Evolutionary conservation across 1,140 invertebrate species (phyloP), one percentile per base, ranked within the genome.

Genomic region (Oncopodura yosiiana): DNA sequence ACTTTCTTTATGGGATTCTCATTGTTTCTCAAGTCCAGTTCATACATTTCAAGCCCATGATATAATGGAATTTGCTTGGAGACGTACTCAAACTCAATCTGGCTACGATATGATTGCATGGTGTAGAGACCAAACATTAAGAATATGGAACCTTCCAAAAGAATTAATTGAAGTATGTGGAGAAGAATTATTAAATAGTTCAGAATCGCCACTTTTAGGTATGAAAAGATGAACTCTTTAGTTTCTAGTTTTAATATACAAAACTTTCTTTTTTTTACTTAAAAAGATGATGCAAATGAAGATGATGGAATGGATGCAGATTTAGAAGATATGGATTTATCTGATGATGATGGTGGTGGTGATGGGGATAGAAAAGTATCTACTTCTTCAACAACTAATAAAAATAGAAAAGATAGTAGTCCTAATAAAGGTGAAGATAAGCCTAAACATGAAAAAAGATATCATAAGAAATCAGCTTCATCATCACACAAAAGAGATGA

Each of bases 1-100:
- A 19, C 71, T 87, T 12, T 55, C 55, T 32, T 66, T 93, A 9
- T 92, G 88, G 87, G 86, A 81, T 81, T 38, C 77, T 77, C 29
- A 83, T 82, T 69, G 73, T 77, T 67, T 66, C 49, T 75, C 71
- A 37, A 73, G 78, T 51, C 86, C 86, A 4, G 81, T 90, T 36
- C 86, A 88, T 68, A 86, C 85, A 5, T 91, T 96, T 73, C 92
- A 95, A 67, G 85, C 85, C 2, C 91, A 95, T 74, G 88, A 92
- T 32, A 88, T 95, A 30, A 73, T 94, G 32, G 92, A 95, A 66
- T 95, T 95, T 80, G 86, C 89, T 61, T 95, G 91, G 91, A 77
- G 87, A 54, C 72, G 71, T 45, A 56, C 24, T 48, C 77, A 72
- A 73, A 70, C 67, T 75, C 84, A 84, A 70, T 32, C 18, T 32